These are phyloP conservation scores for Bungarus multicinctus DNA, from an alignment of 2,113 vertebrate genomes.

Conservation along the genomic window DNA sequence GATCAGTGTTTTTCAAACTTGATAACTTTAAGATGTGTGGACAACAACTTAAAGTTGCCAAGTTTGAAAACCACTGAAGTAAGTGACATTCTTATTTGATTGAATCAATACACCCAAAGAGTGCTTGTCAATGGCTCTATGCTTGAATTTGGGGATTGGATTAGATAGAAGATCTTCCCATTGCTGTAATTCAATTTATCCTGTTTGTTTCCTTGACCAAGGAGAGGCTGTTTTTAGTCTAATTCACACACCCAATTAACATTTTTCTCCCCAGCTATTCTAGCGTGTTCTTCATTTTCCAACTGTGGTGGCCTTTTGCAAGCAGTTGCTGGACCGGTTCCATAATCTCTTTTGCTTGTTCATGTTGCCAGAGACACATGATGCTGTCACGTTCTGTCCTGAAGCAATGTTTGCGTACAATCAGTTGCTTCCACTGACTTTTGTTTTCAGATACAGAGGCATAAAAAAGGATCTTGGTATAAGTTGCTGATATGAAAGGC, in stretches of 20 bases:
- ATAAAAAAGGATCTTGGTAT: not conserved
- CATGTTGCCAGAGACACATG: not conserved
- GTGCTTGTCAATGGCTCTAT: not conserved
- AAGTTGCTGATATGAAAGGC: not conserved
- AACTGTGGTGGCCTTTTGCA: not conserved
- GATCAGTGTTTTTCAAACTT: too few species aligned
- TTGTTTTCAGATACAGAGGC: constrained; percentile 14
- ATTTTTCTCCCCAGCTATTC: not conserved
- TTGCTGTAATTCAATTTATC: not conserved
- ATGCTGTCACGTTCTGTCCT: constrained; percentile 17
- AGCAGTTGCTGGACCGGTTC: not conserved
- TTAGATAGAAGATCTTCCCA: not conserved
- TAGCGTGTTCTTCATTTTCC: not conserved
- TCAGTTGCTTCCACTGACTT: not conserved
- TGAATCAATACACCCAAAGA: not conserved
- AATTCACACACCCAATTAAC: not conserved
- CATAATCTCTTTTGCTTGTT: not conserved
- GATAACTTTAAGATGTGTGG: too few species aligned
- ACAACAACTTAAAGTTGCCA: too few species aligned
- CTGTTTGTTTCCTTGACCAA: not conserved
- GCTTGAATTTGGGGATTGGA: not conserved
- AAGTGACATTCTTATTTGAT: too few species aligned
- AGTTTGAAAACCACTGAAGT: too few species aligned
- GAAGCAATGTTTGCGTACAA: constrained; percentile 1
- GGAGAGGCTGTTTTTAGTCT: constrained; percentile 1